A percentile compares a stretch with the other conserved stretches of the same genome.
phyloP scores from a whole-genome alignment of 2,797 vertebrate species.

The Brachymystax lenok region DNA sequence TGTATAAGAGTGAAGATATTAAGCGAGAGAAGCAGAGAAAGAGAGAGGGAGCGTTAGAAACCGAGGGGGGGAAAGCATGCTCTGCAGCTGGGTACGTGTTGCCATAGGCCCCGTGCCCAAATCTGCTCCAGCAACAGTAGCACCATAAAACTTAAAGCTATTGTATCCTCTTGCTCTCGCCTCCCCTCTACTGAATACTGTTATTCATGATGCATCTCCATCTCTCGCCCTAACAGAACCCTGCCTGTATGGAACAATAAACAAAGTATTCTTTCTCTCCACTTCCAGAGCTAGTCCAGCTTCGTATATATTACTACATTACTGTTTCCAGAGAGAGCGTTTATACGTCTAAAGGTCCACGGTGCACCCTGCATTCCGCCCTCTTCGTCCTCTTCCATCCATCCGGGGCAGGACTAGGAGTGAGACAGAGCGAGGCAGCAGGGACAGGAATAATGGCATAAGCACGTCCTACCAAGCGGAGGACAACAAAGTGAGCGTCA shows the following conservation, averaged over 20 bases:
- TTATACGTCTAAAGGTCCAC: constrained; percentile 22
- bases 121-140: constrained; percentile 55
- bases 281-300: constrained; percentile 35
- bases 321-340: constrained; percentile 11
- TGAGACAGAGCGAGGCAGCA: background rate
- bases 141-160: constrained; percentile 70
- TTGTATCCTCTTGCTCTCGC: constrained; percentile 60
- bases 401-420: background rate
- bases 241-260: constrained; percentile 73
- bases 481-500: constrained; percentile 45
- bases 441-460: constrained; percentile 33
- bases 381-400: constrained; percentile 7
- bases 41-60: constrained; percentile 20
- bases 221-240: constrained; percentile 60
- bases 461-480: constrained; percentile 53
- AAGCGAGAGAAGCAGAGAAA: constrained; percentile 48
- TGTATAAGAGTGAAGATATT: constrained; percentile 21
- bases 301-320: constrained; percentile 29
- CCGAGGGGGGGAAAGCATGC: constrained; percentile 34
- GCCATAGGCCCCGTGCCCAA: constrained; percentile 62
- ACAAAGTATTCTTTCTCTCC: constrained; percentile 67
- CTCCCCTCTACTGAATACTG: constrained; percentile 66
- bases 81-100: constrained; percentile 67
- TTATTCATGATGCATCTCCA: constrained; percentile 73
- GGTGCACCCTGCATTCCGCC: background rate